Evolutionary conservation across 2,113 vertebrate species (phyloP), one percentile per base, ranked within the genome.

Genomic region (Semicossyphus pulcher): DNA sequence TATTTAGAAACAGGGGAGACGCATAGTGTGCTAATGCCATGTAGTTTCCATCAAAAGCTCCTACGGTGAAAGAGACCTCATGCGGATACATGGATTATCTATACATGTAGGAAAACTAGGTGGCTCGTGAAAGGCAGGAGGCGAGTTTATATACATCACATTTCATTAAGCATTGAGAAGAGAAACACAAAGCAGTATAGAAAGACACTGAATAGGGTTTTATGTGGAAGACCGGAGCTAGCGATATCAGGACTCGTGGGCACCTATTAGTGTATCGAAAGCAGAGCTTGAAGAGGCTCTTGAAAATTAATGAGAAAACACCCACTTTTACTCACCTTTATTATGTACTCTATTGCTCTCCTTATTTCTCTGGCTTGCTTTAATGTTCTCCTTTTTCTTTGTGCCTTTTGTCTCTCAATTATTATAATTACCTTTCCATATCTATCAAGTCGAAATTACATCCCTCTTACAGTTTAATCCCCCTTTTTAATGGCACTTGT

Each of bases 31-130:
- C 68, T 65, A 61, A 73, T 67, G 53, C 10, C 67, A 53, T 25
- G 3, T 72, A 44, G 31, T 39, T 49, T 66, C 3, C 41, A 76
- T 83, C 83, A 76, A 75, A 86, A 56, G 54, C 60, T 66, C 48
- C 42, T 48, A 31, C 29, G 18, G 49, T 32, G 72, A 77, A 26
- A 49, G 59, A 67, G 23, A 73, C 45, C 32, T 20, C 57, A 60
- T 52, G 34, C 11, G 23, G 66, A 4, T 39, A 16, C 23, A 48
- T 25, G 0, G 48, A 72, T 56, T 64, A 52, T 61, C 28, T 54
- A 42, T 67, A 73, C 16, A 54, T 64, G 48, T 34, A n/a, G 11
- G 20, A 37, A 51, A 61, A 29, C 58, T 53, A 52, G 32, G 34
- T 26, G n/a, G 65, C 21, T 39, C 52, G n/a, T 48, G 10, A 73